A percentile compares a stretch with the other conserved stretches of the same genome.
These are phyloP conservation scores for Sclerurus mexicanus DNA, from an alignment of 2,113 vertebrate species.

Conservation along the genomic window DNA sequence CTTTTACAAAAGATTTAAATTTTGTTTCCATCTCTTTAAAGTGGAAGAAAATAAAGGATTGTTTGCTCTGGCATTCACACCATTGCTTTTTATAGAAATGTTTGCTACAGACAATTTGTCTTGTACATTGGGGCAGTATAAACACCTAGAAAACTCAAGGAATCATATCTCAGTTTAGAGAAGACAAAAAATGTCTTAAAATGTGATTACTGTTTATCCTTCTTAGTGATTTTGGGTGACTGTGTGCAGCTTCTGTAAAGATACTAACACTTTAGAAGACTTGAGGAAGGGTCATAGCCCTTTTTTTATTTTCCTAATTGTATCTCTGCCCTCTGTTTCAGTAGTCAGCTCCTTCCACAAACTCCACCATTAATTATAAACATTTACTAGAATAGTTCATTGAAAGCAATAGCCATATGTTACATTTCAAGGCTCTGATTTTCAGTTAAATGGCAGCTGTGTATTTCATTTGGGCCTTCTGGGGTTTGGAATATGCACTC, in stretches of 20 bases:
- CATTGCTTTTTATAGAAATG: neutral
- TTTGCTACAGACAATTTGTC: neutral
- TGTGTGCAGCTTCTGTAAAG: neutral
- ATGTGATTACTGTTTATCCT: neutral
- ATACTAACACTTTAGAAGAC: neutral
- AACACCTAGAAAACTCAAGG: neutral
- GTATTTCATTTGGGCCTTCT: neutral
- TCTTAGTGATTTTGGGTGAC: neutral
- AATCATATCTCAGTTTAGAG: neutral
- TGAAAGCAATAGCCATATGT: neutral
- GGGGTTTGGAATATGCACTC: neutral
- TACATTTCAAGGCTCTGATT: neutral
- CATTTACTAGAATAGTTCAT: neutral
- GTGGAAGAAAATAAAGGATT: neutral
- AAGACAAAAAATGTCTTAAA: neutral
- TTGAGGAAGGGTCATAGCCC: neutral
- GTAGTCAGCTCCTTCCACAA: neutral
- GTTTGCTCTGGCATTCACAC: neutral
- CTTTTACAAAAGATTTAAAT: neutral
- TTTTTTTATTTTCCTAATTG: neutral
- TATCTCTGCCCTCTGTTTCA: neutral
- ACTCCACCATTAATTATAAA: neutral
- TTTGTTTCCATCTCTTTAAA: neutral
- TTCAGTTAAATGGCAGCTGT: neutral
- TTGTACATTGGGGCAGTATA: accelerated